Evolutionary conservation across 2,113 vertebrate species (phyloP).

Genomic region (Mugil cephalus): DNA sequence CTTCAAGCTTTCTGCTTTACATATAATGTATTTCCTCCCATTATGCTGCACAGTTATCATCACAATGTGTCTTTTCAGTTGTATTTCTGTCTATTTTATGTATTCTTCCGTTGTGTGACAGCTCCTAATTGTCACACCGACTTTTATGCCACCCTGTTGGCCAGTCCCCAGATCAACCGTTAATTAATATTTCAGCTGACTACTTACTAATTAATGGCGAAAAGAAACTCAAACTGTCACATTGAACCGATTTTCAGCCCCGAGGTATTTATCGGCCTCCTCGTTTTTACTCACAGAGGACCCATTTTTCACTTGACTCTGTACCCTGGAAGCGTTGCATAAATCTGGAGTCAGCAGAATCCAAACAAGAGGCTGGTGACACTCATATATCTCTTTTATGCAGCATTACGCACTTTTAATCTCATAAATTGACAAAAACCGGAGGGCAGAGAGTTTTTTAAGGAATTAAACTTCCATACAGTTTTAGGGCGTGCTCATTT

Average conservation of each 20-base stretch:
- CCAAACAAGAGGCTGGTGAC: conserved; percentile 36
- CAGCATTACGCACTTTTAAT: conserved; percentile 23
- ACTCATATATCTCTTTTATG: conserved; percentile 28
- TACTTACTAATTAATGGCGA: conserved; percentile 28
- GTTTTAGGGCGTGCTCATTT: not conserved
- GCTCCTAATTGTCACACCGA: not conserved
- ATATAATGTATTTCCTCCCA: too few relatives aligned
- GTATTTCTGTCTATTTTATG: not conserved
- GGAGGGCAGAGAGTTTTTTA: not conserved
- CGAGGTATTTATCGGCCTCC: conserved; percentile 18
- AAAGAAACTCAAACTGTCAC: conserved; percentile 9
- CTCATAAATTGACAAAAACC: conserved; percentile 15
- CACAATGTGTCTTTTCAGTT: too few relatives aligned
- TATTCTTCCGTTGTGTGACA: not conserved
- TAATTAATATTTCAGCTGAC: conserved; percentile 5
- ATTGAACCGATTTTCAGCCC: conserved; percentile 14
- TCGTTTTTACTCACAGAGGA: conserved; percentile 29
- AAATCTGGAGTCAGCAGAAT: conserved; percentile 35
- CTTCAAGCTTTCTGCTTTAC: too few relatives aligned
- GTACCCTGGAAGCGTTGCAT: conserved; percentile 20
- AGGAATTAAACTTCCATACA: conserved; percentile 6
- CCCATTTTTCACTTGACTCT: conserved; percentile 25
- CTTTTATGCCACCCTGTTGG: conserved; percentile 4
- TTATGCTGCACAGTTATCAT: too few relatives aligned
- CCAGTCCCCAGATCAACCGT: not conserved